A percentile compares a stretch with the other conserved stretches of the same genome.
Evolutionary conservation across 1,140 invertebrate species (phyloP).

Genomic region (Centruroides sculpturatus): DNA sequence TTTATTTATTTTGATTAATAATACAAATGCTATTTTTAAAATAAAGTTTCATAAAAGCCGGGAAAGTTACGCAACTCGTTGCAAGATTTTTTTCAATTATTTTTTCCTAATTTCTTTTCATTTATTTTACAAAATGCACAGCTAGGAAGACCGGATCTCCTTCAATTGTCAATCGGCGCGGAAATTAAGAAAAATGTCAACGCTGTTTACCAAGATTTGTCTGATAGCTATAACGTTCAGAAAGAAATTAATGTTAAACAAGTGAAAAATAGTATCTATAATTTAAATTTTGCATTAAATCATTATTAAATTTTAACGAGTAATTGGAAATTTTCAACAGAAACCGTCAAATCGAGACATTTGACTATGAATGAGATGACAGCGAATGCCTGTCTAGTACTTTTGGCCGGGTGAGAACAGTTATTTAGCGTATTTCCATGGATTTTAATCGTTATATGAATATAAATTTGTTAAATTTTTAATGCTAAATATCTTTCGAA

Average conservation of each 20-base stretch:
- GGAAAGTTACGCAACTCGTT: too few relatives aligned
- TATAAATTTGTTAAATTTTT: not conserved
- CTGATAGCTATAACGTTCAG: too few relatives aligned
- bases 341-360: not conserved
- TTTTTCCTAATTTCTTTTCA: too few relatives aligned
- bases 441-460: not conserved
- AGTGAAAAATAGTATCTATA: too few relatives aligned
- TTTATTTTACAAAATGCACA: too few relatives aligned
- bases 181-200: not conserved
- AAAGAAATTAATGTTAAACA: too few relatives aligned
- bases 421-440: not conserved
- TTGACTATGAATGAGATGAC: constrained; percentile 6
- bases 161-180: constrained; percentile 11
- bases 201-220: too few relatives aligned
- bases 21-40: not conserved
- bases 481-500: not conserved
- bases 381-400: constrained; percentile 11
- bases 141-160: not conserved
- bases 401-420: constrained; percentile 9
- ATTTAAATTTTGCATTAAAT: too few relatives aligned
- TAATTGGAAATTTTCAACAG: too few relatives aligned
- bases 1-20: too few relatives aligned
- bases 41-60: too few relatives aligned
- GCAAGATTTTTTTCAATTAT: not conserved
- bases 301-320: too few relatives aligned